Evolutionary conservation across 2,113 vertebrate species (phyloP).

Genomic region (Anas platyrhynchos): DNA sequence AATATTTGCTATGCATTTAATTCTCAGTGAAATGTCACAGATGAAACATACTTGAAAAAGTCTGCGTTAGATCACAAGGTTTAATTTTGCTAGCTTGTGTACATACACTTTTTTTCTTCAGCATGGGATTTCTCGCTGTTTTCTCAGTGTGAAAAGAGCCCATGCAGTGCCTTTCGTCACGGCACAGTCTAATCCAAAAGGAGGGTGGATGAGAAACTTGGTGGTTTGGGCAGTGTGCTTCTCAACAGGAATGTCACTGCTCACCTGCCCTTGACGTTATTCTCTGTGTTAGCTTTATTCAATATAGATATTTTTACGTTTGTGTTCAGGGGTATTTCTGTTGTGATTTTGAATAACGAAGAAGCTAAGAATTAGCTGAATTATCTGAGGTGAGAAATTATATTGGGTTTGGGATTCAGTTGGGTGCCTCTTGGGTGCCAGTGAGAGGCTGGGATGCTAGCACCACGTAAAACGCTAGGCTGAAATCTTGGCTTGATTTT

Average conservation of each 20-base stretch:
- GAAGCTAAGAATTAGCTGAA: not conserved
- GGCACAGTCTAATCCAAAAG: not conserved
- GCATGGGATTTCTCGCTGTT: not conserved
- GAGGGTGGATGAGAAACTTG: not conserved
- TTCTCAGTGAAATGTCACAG: not conserved
- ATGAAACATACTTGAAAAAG: not conserved
- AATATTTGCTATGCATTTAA: slow-evolving; percentile 11
- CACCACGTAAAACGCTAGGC: fast-evolving
- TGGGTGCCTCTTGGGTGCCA: not conserved
- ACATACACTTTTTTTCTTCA: not conserved
- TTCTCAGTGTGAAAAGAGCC: not conserved
- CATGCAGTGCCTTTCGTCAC: not conserved
- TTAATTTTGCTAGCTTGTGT: slow-evolving; percentile 32
- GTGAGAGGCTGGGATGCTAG: not conserved
- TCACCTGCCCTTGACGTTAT: not conserved
- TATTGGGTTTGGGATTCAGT: not conserved
- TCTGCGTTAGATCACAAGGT: not conserved
- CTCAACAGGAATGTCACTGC: not conserved
- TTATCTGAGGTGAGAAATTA: not conserved
- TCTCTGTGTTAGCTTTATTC: not conserved
- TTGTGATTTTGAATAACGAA: not conserved
- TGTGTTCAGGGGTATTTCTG: not conserved
- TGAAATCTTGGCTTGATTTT: too few relatives aligned
- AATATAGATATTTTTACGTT: not conserved
- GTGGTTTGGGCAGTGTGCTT: not conserved